phyloP scores from a whole-genome alignment of 2,797 vertebrate species.

The Caiman crocodilus region DNA sequence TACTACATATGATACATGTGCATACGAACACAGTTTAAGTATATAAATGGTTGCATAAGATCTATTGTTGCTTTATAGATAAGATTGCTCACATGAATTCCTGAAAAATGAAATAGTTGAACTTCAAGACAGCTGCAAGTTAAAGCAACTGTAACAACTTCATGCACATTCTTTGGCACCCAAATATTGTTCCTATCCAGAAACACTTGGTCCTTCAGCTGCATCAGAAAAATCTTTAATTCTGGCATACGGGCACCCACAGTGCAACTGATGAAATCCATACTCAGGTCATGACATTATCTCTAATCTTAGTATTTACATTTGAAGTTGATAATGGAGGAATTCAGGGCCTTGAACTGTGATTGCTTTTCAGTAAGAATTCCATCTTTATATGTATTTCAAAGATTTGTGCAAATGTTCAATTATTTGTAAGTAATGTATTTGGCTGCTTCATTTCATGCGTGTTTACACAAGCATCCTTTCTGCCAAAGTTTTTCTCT shows the following conservation, averaged over 20 bases:
- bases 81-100: neutral
- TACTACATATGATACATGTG: neutral
- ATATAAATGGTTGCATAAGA: too few species aligned
- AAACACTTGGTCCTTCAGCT: neutral
- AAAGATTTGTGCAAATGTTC: neutral
- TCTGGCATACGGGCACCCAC: neutral
- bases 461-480: neutral
- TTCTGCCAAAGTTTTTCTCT: neutral
- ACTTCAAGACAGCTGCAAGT: neutral
- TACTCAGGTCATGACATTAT: neutral
- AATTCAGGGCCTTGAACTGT: neutral
- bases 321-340: neutral
- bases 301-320: neutral
- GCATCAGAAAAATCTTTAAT: neutral
- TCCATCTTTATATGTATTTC: neutral
- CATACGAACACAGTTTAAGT: too few species aligned
- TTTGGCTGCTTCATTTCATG: neutral
- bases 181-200: neutral
- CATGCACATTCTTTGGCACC: neutral
- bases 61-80: neutral
- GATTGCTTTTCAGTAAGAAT: neutral
- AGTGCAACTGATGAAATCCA: neutral
- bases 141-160: neutral
- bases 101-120: neutral
- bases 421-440: neutral